Evolutionary conservation across 2,113 vertebrate species (phyloP), one percentile per base, ranked within the genome.

Genomic region (Callipepla squamata): DNA sequence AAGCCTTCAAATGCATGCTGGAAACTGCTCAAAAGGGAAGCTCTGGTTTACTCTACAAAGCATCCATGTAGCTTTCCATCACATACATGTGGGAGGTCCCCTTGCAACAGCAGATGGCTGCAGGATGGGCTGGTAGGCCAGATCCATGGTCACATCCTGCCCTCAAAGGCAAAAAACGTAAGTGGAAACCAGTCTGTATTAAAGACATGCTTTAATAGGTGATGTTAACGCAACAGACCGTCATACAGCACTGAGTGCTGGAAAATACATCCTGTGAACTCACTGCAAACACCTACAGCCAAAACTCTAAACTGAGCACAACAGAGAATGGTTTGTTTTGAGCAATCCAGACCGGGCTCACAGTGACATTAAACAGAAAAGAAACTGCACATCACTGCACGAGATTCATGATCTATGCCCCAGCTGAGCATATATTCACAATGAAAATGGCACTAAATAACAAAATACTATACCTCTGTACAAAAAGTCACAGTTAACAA

Each of bases 191-290:
- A 44, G 48, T 66, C 26, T 4, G 65, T 68, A 80, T 38, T 74
- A 1, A 96, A 95, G n/a, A 95, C 94, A 93, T 96, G 95, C 94
- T 96, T 96, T 96, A 96, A 96, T 96, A 92, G 74, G 69, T 22
- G 50, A 84, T 57, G 87, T 78, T 16, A 91, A 79, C 1, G 1
- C 4, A 82, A 91, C 40, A 85, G 42, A 79, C 28, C 11, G 23
- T 25, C 30, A 81, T 80, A 92, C 91, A 95, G 75, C 75, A 92
- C 72, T 2, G 13, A 76, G 48, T 40, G 81, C 89, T 61, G 68
- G 67, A 83, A 67, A 91, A 93, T 32, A 45, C 45, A 85, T 18
- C 48, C 63, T 30, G 44, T 28, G 48, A 93, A 69, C 72, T 75
- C 67, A 47, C 48, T n/a, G 45, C 61, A 38, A 87, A 89, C 75